These are phyloP conservation scores for Hyphantria cunea DNA, from an alignment of 1,140 invertebrate genomes.

Conservation along the genomic window DNA sequence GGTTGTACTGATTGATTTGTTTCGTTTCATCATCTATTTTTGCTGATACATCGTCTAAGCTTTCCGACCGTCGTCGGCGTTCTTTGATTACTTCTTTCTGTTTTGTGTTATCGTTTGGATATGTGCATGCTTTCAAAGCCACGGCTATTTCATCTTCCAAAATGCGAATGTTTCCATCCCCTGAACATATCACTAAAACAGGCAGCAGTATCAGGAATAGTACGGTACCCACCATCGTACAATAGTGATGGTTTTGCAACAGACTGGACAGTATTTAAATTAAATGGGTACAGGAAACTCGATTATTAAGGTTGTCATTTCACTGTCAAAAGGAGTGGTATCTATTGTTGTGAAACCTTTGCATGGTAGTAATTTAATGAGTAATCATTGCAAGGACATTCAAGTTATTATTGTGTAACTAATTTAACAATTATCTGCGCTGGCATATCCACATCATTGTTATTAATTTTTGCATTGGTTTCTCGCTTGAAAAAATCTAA, in stretches of 20 bases:
- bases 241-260: slow-evolving; percentile 24
- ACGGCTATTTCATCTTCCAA: slow-evolving; percentile 60
- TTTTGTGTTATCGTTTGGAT: slow-evolving; percentile 18
- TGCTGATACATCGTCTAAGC: slow-evolving; percentile 32
- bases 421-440: not conserved
- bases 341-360: slow-evolving; percentile 18
- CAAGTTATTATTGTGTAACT: not conserved
- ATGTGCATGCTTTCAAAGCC: slow-evolving; percentile 51
- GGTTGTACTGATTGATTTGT: slow-evolving; percentile 46
- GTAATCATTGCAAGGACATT: slow-evolving; percentile 2
- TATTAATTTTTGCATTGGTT: too few relatives aligned
- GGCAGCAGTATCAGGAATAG: slow-evolving; percentile 45
- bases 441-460: too few relatives aligned
- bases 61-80: slow-evolving; percentile 43
- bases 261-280: slow-evolving; percentile 33
- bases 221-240: slow-evolving; percentile 38
- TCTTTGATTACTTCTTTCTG: slow-evolving; percentile 23
- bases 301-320: slow-evolving; percentile 53
- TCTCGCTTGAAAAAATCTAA: too few relatives aligned
- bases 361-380: slow-evolving; percentile 8
- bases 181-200: slow-evolving; percentile 39
- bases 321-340: slow-evolving; percentile 41
- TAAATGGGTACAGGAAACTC: slow-evolving; percentile 46
- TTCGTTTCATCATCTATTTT: slow-evolving; percentile 49
- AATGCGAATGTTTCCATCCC: slow-evolving; percentile 66